Evolutionary conservation across 2,888 invertebrate genomes (phyloP).

Genomic region (Clitarchus hookeri): DNA sequence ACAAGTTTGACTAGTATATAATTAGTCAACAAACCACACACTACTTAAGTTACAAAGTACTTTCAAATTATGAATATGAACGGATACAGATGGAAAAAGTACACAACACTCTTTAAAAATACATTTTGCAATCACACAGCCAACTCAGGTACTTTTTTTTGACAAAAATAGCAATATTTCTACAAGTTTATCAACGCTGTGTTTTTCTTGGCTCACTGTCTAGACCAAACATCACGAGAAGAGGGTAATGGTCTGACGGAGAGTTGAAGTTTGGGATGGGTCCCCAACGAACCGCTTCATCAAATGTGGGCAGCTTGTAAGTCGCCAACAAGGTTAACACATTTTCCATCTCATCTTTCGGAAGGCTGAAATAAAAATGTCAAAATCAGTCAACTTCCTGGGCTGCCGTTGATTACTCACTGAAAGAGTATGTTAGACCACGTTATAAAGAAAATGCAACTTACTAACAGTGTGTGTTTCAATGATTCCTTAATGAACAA

Average conservation of each 20-base stretch:
- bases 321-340: slow-evolving; percentile 64
- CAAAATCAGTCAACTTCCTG: too few relatives aligned
- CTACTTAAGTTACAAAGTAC: too few relatives aligned
- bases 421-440: too few relatives aligned
- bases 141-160: neutral
- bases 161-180: neutral
- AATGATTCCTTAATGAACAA: too few relatives aligned
- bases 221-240: slow-evolving; percentile 74
- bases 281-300: slow-evolving; percentile 62
- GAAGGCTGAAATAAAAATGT: slow-evolving; percentile 41
- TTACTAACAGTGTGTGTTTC: too few relatives aligned
- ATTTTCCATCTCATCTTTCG: slow-evolving; percentile 50
- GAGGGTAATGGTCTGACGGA: slow-evolving; percentile 84
- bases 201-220: neutral
- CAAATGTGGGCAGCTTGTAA: slow-evolving; percentile 67
- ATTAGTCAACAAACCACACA: too few relatives aligned
- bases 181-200: neutral
- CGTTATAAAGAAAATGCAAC: too few relatives aligned
- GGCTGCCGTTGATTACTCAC: too few relatives aligned
- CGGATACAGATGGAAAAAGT: too few relatives aligned
- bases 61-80: too few relatives aligned
- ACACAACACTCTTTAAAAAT: neutral
- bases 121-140: neutral
- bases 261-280: slow-evolving; percentile 73
- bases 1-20: too few relatives aligned